Evolutionary conservation across 2,888 invertebrate species (phyloP), one percentile per base, ranked within the genome.

Genomic region (Eupeodes latifasciatus): DNA sequence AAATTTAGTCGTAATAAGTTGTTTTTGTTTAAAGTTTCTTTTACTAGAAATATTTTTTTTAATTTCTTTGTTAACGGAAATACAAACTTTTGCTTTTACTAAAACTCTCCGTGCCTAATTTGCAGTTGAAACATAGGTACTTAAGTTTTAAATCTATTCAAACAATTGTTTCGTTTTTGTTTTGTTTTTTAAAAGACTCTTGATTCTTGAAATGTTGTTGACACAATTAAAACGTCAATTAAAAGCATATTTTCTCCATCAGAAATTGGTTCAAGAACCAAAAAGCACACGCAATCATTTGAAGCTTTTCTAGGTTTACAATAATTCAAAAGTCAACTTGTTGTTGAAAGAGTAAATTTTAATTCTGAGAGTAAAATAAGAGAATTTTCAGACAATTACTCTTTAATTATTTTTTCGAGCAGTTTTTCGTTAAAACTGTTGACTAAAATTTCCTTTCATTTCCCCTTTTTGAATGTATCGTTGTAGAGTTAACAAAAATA

Each of bases 381-480:
- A 40, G 40, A 40, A 40, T 5, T 5, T 40, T 40, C 40, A 40
- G 6, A 40, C 40, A 40, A 5, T 9, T 40, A 40, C 53, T 69
- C 69, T 69, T 69, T 0, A 34, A 53, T 67, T 16, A 27, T 16
- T 27, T 53, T 62, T 69, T 69, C 69, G 69, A 12, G 69, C 36
- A 53, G 69, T 69, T 53, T 40, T 69, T 69, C 16, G 47, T 66
- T 66, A 14, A 66, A 19, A 34, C 0, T 49, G 2, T 7, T 44
- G 40, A 27, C 10, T 9, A 61, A 47, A 19, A 34, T 14, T 14
- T 9, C 59, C 6, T 57, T 27, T 14, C 14, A 14, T 66, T 69
- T 53, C 53, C 34, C 36, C 36, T 51, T 16, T 16, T 11, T 11
- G 9, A 40, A 40, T 7, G 3, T 36, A 51, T 9, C 34, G 3